Evolutionary conservation across 2,888 invertebrate species (phyloP).

Genomic region (Antheraea assamensis): DNA sequence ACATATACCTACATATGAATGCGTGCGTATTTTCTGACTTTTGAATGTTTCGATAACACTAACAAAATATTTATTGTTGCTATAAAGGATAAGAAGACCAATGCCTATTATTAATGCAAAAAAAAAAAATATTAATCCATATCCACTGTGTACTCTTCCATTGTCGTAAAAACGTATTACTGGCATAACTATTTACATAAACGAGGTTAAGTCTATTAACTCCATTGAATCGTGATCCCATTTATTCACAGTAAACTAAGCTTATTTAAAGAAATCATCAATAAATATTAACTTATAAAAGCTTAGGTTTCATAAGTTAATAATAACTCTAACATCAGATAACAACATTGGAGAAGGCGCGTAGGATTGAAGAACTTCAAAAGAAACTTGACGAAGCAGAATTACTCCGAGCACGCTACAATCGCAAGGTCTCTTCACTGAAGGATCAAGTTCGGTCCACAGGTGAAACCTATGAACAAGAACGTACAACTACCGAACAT

Average conservation of each 20-base stretch:
- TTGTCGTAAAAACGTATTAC: constrained; percentile 44
- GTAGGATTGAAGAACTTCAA: constrained; percentile 92
- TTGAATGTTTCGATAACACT: too few species aligned
- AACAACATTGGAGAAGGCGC: constrained; percentile 90
- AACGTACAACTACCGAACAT: constrained; percentile 86
- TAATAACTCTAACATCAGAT: constrained; percentile 79
- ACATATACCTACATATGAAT: too few species aligned
- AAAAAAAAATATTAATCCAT: background rate
- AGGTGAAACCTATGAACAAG: constrained; percentile 86
- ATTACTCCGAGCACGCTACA: constrained; percentile 87
- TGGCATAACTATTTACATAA: constrained; percentile 53
- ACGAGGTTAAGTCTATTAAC: constrained; percentile 65
- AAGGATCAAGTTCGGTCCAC: constrained; percentile 87
- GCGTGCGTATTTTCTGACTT: too few species aligned
- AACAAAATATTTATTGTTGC: too few species aligned
- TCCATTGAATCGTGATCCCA: constrained; percentile 57
- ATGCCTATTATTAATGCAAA: background rate
- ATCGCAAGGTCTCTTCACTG: constrained; percentile 86
- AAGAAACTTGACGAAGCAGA: constrained; percentile 92
- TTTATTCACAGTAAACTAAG: constrained; percentile 39
- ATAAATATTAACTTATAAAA: constrained; percentile 11
- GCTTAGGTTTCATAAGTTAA: constrained; percentile 12
- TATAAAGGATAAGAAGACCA: too few species aligned
- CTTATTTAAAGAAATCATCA: constrained; percentile 23
- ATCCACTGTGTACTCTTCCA: background rate